A percentile compares a stretch with the other conserved stretches of the same genome.
Conservation (phyloP, 1,140 invertebrate species). For the Leptestheria dahalacensis region DNA sequence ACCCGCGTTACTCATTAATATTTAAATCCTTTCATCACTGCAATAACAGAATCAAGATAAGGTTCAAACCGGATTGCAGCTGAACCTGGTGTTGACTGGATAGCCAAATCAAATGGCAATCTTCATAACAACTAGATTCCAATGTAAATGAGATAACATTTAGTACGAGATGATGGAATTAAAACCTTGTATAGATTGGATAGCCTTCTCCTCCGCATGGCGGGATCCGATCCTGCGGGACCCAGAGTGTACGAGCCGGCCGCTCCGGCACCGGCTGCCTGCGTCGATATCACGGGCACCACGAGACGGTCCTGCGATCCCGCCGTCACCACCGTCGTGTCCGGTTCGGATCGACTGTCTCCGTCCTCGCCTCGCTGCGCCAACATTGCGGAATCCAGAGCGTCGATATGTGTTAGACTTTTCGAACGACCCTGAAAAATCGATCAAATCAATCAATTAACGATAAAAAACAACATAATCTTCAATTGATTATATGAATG, state of each 20-base stretch:
- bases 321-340: conserved; percentile 15
- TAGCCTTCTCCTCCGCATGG: conserved; percentile 5
- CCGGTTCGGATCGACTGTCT: conserved; percentile 23
- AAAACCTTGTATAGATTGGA: conserved; percentile 18
- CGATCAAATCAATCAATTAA: no score
- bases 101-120: no score
- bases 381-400: conserved; percentile 38
- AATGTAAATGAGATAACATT: no score
- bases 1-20: no score
- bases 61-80: no score
- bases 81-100: conserved; percentile 16
- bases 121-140: no score
- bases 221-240: conserved; percentile 1
- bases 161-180: background rate
- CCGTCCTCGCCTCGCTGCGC: conserved; percentile 29
- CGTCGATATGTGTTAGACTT: conserved; percentile 44
- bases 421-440: conserved; percentile 41
- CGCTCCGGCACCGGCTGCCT: background rate
- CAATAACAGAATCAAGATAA: no score
- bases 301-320: conserved; percentile 5
- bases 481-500: no score
- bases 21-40: no score
- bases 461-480: no score
- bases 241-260: background rate
- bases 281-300: background rate